Conservation (phyloP, 1,140 invertebrate species). For the Anastatus disparis region DNA sequence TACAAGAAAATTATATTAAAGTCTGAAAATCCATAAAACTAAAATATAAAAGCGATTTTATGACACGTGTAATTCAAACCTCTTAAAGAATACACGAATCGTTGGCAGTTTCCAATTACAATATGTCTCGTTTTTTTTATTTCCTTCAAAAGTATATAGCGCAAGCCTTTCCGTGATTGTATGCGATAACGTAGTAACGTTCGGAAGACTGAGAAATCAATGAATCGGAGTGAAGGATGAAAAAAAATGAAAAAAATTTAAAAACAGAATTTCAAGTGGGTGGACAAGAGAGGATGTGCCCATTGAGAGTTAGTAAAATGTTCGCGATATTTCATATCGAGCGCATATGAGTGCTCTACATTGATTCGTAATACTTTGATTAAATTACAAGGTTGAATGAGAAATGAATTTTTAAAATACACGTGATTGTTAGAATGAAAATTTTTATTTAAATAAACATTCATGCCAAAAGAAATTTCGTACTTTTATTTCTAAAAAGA, state of each 20-base stretch:
- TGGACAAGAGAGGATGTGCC: background rate
- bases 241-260: no score
- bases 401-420: no score
- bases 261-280: background rate
- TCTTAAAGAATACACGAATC: background rate
- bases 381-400: no score
- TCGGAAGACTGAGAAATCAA: background rate
- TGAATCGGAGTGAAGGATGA: background rate
- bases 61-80: background rate
- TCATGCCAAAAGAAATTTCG: no score
- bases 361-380: background rate
- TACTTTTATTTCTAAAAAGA: no score
- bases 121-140: background rate
- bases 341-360: background rate
- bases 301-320: background rate
- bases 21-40: no score
- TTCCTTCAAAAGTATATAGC: background rate
- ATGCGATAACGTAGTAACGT: background rate
- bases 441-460: no score
- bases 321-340: conserved; percentile 7
- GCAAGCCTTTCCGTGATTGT: background rate
- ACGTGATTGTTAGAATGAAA: no score
- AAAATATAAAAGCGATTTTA: background rate
- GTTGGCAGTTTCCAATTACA: conserved; percentile 6
- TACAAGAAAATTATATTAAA: no score